phyloP scores from a whole-genome alignment of 2,113 vertebrate genomes.

The Aldabrachelys gigantea region DNA sequence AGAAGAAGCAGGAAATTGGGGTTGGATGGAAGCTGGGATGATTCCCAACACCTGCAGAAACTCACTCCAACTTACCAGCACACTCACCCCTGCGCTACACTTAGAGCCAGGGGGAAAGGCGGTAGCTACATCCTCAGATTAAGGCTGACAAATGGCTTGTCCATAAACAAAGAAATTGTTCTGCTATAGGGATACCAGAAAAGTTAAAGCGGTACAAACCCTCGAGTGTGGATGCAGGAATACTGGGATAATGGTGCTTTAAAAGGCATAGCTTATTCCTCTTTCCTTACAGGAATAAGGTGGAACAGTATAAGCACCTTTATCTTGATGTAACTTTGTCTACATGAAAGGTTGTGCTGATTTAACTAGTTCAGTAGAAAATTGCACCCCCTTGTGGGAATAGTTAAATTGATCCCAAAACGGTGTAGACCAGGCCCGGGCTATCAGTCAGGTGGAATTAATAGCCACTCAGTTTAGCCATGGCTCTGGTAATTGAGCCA shows the following conservation, averaged over 20 bases:
- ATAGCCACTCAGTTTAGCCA: background rate
- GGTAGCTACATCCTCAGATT: fast-evolving
- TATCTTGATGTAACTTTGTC: fast-evolving
- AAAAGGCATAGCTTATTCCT: background rate
- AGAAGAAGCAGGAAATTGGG: background rate
- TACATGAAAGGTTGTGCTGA: background rate
- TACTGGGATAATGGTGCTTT: background rate
- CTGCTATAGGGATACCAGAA: background rate
- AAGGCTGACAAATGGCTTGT: fast-evolving
- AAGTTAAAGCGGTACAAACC: background rate
- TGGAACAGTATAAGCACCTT: fast-evolving
- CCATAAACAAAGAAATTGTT: background rate
- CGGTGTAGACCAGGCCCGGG: background rate
- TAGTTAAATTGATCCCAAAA: background rate
- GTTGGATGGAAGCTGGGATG: background rate
- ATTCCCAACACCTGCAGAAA: background rate
- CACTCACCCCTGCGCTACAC: fast-evolving
- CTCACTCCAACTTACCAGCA: background rate
- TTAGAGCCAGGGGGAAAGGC: background rate
- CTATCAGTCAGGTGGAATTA: background rate
- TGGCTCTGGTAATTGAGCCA: background rate
- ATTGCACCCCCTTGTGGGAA: background rate
- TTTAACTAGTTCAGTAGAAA: background rate
- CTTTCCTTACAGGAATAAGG: background rate
- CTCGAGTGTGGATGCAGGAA: background rate